A percentile compares a stretch with the other conserved stretches of the same genome.
Conservation (phyloP, 2,797 vertebrate genomes). For the Hipposideros larvatus region DNA sequence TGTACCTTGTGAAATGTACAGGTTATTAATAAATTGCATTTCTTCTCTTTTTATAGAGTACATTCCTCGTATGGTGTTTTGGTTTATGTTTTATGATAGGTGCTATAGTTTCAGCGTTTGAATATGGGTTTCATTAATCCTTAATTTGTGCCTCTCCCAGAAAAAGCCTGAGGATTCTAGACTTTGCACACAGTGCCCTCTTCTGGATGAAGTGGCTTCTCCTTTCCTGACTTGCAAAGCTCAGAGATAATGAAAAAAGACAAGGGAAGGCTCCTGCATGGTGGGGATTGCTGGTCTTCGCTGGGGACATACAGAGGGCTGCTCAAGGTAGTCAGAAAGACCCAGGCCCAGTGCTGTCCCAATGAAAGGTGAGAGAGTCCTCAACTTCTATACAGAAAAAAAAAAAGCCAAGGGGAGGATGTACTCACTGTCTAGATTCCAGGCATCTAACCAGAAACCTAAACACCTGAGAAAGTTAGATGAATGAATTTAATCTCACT, state of each 20-base stretch:
- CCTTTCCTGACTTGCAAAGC: not conserved
- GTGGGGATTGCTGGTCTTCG: not conserved
- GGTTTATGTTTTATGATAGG: conserved; percentile 71
- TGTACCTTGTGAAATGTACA: conserved; percentile 74
- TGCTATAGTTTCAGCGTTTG: conserved; percentile 73
- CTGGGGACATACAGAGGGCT: not conserved
- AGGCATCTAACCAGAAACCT: conserved; percentile 47
- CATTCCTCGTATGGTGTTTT: conserved; percentile 74
- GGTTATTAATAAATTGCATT: conserved; percentile 77
- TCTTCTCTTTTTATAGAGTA: conserved; percentile 75
- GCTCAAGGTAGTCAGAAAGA: not conserved
- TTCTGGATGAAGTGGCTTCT: conserved; percentile 73
- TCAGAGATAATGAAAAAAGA: not conserved
- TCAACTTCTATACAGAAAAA: not conserved
- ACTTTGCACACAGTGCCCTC: conserved; percentile 82
- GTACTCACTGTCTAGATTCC: not conserved
- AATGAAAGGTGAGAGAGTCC: not conserved
- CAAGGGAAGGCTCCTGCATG: not conserved
- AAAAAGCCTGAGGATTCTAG: conserved; percentile 67
- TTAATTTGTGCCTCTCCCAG: conserved; percentile 58
- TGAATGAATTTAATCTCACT: conserved; percentile 20
- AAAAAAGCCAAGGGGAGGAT: not conserved
- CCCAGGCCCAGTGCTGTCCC: not conserved
- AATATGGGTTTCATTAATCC: conserved; percentile 78
- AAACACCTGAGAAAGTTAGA: not conserved